Conservation (phyloP, 2,113 vertebrate species). For the Ibidorhyncha struthersii region DNA sequence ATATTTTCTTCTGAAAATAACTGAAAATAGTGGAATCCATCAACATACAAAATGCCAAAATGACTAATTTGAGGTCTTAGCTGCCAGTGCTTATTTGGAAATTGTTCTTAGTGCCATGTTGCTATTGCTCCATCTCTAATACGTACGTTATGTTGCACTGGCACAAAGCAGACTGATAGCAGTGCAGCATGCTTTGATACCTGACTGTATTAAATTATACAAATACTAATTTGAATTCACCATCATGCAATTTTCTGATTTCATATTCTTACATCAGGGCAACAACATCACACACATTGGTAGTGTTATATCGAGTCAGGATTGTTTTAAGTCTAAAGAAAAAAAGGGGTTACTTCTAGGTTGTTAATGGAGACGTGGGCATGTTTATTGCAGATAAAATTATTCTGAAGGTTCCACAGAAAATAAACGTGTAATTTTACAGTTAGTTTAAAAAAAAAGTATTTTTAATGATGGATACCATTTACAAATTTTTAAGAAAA, state of each 20-base stretch:
- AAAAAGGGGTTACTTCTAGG: background rate
- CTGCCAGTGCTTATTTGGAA: conserved; percentile 12
- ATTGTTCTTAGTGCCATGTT: background rate
- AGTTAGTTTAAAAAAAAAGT: background rate
- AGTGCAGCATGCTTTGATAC: background rate
- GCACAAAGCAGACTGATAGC: background rate
- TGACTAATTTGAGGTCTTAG: conserved; percentile 4
- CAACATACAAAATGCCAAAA: background rate
- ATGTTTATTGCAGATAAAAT: background rate
- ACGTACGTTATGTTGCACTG: background rate
- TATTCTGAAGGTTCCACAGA: background rate
- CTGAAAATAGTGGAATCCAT: background rate
- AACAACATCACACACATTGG: background rate
- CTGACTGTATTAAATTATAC: background rate
- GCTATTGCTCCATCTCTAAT: background rate
- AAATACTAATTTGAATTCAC: background rate
- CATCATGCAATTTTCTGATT: background rate
- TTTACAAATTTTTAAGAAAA: background rate
- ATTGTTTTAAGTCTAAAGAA: background rate
- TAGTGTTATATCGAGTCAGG: background rate
- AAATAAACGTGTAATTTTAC: background rate
- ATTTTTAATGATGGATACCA: background rate
- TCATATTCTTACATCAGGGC: background rate
- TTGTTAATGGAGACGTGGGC: background rate
- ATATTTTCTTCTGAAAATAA: background rate